Evolutionary conservation across 2,797 vertebrate genomes (phyloP), one percentile per base, ranked within the genome.

Genomic region (Crax fasciolata): DNA sequence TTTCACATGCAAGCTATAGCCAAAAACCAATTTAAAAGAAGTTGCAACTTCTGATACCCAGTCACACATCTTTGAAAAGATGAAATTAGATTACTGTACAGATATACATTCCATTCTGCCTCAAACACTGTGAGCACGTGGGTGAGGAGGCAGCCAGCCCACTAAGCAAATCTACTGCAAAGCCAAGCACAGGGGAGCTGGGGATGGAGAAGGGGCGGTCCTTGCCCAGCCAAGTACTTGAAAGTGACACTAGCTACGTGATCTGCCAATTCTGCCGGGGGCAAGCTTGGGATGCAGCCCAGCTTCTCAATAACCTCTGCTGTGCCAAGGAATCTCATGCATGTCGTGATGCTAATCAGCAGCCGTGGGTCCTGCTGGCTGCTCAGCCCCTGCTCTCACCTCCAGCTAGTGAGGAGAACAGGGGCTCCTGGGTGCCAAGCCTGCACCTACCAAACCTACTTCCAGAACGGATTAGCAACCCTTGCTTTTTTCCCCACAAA

Each of bases 221-320:
- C 84, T 48, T 70, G n/a, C 39, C 66, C 72, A 58, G 72, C 78
- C 72, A 91, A 77, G 39, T 19, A 48, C 91, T 87, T 84, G 89
- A 74, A 93, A 94, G 62, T 24, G 30, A 55, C 82, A 88, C 28
- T 7, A 23, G 51, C 58, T 90, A 23, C 0, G 0, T 41, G 61
- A 91, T 72, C 62, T 95, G 75, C 95, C 82, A 94, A 4, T 73
- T 90, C 68, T 94, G 89, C 96, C 3, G 2, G 51, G 58, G 62
- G 93, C 87, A 93, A 90, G 51, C 38, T 13, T 93, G 91, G 77
- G 62, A 73, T 28, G 77, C 55, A 86, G 89, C 79, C 94, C 89
- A 81, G 70, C 27, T 68, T 75, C 80, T 81, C 87, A 84, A 23
- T 51, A 93, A 30, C 55, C 52, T 78, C 6, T 1, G 0, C 39